These are phyloP conservation scores for Tuta absoluta DNA, from an alignment of 2,888 invertebrate species.

Conservation along the genomic window DNA sequence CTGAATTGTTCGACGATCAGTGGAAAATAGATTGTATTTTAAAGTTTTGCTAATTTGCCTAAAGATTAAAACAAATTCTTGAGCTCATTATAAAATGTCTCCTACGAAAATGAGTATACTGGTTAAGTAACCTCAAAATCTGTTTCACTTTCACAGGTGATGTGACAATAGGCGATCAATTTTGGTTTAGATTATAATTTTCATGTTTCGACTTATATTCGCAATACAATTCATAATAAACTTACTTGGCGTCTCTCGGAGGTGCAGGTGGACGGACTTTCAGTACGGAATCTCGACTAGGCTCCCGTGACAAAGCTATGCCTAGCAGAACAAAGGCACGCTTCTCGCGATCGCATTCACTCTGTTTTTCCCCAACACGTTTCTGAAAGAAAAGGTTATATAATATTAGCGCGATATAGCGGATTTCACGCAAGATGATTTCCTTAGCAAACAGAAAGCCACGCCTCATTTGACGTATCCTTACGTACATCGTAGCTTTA, in stretches of 20 bases:
- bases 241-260: constrained; percentile 66
- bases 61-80: no score
- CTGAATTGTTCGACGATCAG: background rate
- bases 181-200: no score
- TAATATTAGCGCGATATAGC: background rate
- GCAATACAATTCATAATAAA: background rate
- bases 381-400: constrained; percentile 48
- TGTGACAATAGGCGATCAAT: no score
- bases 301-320: constrained; percentile 67
- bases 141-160: no score
- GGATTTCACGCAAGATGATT: background rate
- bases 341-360: constrained; percentile 68
- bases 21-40: background rate
- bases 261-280: constrained; percentile 64
- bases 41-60: background rate
- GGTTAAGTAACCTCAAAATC: no score
- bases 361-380: constrained; percentile 63
- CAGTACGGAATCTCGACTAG: constrained; percentile 68
- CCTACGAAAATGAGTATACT: no score
- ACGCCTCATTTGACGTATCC: no score
- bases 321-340: constrained; percentile 71
- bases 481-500: no score
- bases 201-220: no score
- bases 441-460: no score
- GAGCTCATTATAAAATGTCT: no score